Conservation (phyloP, 2,113 vertebrate genomes). For the Perca fluviatilis region DNA sequence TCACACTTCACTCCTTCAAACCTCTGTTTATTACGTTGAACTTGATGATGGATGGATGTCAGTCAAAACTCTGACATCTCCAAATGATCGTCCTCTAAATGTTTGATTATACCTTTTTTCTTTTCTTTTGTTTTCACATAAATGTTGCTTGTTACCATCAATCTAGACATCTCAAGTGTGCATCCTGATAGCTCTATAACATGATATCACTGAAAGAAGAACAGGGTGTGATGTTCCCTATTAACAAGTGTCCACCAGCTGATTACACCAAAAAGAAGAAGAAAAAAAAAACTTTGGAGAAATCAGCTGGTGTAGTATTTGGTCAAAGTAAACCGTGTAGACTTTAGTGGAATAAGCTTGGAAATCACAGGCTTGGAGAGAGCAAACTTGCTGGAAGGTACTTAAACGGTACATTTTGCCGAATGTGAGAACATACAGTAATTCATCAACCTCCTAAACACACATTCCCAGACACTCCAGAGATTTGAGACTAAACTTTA, state of each 20-base stretch:
- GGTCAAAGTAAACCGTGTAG: neutral
- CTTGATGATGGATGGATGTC: neutral
- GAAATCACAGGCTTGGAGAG: neutral
- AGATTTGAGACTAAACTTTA: conserved; percentile 53
- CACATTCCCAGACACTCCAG: conserved; percentile 56
- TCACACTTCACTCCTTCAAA: neutral
- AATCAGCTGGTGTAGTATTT: neutral
- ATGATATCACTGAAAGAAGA: conserved; percentile 1
- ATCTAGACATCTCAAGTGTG: neutral
- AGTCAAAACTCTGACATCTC: neutral
- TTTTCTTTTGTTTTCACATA: neutral
- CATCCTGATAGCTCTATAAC: neutral
- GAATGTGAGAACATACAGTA: conserved; percentile 18
- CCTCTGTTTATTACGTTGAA: neutral
- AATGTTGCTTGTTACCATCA: neutral
- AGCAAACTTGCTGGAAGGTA: neutral
- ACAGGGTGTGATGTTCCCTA: conserved; percentile 37
- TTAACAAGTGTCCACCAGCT: conserved; percentile 20
- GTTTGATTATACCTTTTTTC: neutral
- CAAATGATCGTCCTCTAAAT: neutral
- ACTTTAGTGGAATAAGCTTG: neutral
- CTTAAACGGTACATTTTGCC: neutral
- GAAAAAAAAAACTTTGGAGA: neutral
- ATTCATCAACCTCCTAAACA: conserved; percentile 34
- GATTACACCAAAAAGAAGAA: conserved; percentile 7